These are phyloP conservation scores for Amniataba percoides DNA, from an alignment of 2,797 vertebrate species.

Conservation along the genomic window DNA sequence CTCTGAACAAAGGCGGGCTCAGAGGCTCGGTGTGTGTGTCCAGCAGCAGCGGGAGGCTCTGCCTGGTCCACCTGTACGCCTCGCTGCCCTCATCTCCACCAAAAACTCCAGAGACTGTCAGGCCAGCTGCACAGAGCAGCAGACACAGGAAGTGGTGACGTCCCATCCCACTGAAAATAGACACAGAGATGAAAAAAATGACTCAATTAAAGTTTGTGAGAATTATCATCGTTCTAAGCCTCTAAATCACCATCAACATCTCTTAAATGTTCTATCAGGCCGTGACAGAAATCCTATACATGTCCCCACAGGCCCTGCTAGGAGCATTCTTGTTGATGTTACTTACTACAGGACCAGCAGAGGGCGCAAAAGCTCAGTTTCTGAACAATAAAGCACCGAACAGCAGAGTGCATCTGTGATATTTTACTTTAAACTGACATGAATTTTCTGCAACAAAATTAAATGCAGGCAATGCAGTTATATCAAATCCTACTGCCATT, in stretches of 20 bases:
- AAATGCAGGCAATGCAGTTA: not conserved
- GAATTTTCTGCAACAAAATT: not conserved
- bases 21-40: conserved; percentile 81
- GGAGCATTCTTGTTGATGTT: not conserved
- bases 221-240: not conserved
- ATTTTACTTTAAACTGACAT: not conserved
- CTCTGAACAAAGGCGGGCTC: conserved; percentile 78
- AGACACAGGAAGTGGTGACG: conserved; percentile 73
- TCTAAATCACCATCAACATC: not conserved
- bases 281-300: not conserved
- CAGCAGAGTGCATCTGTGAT: not conserved
- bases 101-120: conserved; percentile 60
- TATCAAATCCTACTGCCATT: not conserved
- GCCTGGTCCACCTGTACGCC: conserved; percentile 83
- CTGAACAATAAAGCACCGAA: not conserved
- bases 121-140: conserved; percentile 78
- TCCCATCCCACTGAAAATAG: conserved; percentile 81
- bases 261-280: not conserved
- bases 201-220: not conserved
- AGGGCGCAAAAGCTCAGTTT: conserved; percentile 41
- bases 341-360: conserved; percentile 55
- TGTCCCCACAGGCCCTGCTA: not conserved
- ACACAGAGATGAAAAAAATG: conserved; percentile 36
- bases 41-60: conserved; percentile 87
- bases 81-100: conserved; percentile 63